Conservation (phyloP, 2,888 invertebrate genomes). For the Patella ulyssiponensis region DNA sequence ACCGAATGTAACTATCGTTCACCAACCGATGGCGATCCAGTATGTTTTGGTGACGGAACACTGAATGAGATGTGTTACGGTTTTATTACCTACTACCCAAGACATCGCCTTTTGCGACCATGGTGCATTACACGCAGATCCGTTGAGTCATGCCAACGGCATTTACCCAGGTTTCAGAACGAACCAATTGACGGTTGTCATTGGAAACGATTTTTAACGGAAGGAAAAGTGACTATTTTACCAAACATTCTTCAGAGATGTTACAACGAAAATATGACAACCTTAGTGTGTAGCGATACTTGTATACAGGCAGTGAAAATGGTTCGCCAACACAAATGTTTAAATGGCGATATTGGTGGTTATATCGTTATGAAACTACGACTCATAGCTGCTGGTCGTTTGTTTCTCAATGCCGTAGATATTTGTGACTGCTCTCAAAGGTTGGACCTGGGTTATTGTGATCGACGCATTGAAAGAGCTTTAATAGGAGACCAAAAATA, state of each 20-base stretch:
- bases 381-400: not conserved
- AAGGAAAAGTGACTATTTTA: conserved; percentile 11
- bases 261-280: not conserved
- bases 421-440: conserved; percentile 35
- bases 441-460: conserved; percentile 34
- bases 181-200: conserved; percentile 26
- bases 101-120: conserved; percentile 35
- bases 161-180: conserved; percentile 26
- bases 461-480: conserved; percentile 15
- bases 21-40: conserved; percentile 25
- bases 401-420: conserved; percentile 29
- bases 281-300: conserved; percentile 13
- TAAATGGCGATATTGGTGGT: conserved; percentile 29
- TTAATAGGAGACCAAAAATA: not conserved
- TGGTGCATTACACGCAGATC: conserved; percentile 41
- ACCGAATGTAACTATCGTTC: conserved; percentile 46
- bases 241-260: conserved; percentile 9
- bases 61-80: conserved; percentile 57
- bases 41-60: conserved; percentile 50
- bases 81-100: conserved; percentile 53
- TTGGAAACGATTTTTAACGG: conserved; percentile 28
- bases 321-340: conserved; percentile 28
- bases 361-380: conserved; percentile 30
- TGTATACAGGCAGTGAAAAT: conserved; percentile 17
- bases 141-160: conserved; percentile 39